Evolutionary conservation across 2,888 invertebrate species (phyloP).

Genomic region (Anaspis maculata): DNA sequence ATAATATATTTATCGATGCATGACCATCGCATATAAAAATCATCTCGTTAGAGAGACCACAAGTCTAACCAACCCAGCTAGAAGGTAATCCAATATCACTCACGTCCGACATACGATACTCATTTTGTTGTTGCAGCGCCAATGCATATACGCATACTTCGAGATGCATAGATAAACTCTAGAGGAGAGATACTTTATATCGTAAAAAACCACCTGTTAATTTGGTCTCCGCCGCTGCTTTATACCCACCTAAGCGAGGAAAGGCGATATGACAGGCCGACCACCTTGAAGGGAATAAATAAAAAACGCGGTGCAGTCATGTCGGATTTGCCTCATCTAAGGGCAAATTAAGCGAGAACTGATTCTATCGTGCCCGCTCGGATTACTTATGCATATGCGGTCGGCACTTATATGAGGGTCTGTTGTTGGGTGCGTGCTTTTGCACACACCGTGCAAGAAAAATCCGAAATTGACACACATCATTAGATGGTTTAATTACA

Average conservation of each 20-base stretch:
- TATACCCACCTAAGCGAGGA: too few species aligned
- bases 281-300: slow-evolving; percentile 28
- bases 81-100: background rate
- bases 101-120: background rate
- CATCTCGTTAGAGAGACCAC: background rate
- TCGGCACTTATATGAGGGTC: too few species aligned
- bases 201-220: slow-evolving; percentile 28
- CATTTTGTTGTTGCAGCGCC: slow-evolving; percentile 8
- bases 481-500: too few species aligned
- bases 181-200: slow-evolving; percentile 23
- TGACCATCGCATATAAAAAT: too few species aligned
- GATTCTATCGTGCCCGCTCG: too few species aligned
- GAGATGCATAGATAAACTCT: slow-evolving; percentile 20
- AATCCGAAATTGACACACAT: too few species aligned
- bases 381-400: too few species aligned
- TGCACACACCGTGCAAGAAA: too few species aligned
- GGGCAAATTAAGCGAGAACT: slow-evolving; percentile 25
- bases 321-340: slow-evolving; percentile 22
- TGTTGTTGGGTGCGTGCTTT: too few species aligned
- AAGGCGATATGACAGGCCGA: slow-evolving; percentile 29
- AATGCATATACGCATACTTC: slow-evolving; percentile 14
- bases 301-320: slow-evolving; percentile 18
- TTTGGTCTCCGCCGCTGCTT: slow-evolving; percentile 12
- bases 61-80: too few species aligned
- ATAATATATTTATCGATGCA: too few species aligned